These are phyloP conservation scores for Sebastes minor DNA, from an alignment of 2,797 vertebrate genomes.

Conservation along the genomic window DNA sequence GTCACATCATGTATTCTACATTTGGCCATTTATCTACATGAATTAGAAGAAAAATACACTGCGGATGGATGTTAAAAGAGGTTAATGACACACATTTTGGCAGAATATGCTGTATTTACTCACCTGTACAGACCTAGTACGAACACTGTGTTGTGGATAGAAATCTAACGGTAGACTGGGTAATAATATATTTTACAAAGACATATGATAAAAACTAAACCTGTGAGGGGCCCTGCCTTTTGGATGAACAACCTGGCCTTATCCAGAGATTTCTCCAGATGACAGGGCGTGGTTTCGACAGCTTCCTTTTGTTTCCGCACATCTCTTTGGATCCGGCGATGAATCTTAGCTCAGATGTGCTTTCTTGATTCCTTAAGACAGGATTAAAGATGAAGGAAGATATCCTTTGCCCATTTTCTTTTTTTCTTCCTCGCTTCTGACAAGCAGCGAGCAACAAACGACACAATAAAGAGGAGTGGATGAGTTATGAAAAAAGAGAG, in stretches of 20 bases:
- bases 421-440: conserved; percentile 27
- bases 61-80: not conserved
- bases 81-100: not conserved
- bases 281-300: conserved; percentile 33
- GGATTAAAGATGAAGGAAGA: conserved; percentile 51
- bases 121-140: not conserved
- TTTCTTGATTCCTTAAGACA: conserved; percentile 50
- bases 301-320: conserved; percentile 50
- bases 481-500: conserved; percentile 34
- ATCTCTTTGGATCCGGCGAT: conserved; percentile 55
- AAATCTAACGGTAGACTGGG: not conserved
- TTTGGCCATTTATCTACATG: not conserved
- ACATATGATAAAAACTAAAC: not conserved
- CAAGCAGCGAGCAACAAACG: conserved; percentile 47
- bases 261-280: conserved; percentile 22
- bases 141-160: not conserved
- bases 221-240: conserved; percentile 6
- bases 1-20: not conserved
- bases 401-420: conserved; percentile 18
- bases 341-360: conserved; percentile 51
- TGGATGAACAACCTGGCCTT: conserved; percentile 17
- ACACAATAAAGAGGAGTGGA: conserved; percentile 38
- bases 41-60: not conserved
- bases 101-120: not conserved
- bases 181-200: conserved; percentile 6